phyloP scores from a whole-genome alignment of 2,113 vertebrate genomes.

The Oncorhynchus clarkii region DNA sequence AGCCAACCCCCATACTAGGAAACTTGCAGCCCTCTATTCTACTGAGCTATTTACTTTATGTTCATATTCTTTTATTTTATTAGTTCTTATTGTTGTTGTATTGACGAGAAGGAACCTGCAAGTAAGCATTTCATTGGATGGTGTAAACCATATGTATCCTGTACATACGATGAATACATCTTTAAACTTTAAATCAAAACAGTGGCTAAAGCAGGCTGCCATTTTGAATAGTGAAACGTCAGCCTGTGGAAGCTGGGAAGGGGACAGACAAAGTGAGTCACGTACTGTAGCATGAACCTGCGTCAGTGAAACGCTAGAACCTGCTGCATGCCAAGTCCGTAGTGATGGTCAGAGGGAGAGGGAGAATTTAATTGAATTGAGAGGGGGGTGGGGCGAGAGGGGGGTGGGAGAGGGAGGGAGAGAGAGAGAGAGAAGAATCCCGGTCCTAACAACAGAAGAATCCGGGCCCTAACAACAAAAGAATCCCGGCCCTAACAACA shows the following conservation, averaged over 20 bases:
- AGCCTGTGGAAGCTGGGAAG: slow-evolving; percentile 2
- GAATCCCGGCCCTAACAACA: no score
- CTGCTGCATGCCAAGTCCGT: not conserved
- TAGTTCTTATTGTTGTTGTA: no score
- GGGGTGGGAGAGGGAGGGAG: not conserved
- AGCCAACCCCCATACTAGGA: not conserved
- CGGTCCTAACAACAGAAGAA: no score
- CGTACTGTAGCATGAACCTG: not conserved
- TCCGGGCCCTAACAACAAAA: no score
- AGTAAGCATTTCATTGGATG: no score
- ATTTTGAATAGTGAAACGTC: slow-evolving; percentile 55
- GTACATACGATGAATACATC: no score
- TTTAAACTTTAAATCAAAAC: not conserved
- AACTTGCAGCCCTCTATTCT: slow-evolving; percentile 7
- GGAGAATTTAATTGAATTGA: not conserved
- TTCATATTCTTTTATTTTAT: no score
- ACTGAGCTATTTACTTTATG: not conserved
- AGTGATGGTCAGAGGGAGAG: not conserved
- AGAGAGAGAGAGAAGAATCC: not conserved
- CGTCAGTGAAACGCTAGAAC: not conserved
- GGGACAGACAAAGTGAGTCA: not conserved
- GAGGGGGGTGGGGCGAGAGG: not conserved
- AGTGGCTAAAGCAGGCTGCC: slow-evolving; percentile 30
- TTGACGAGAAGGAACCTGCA: no score
- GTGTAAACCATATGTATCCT: no score